Evolutionary conservation across 2,113 vertebrate genomes (phyloP), one percentile per base, ranked within the genome.

Genomic region (Peromyscus maniculatus): DNA sequence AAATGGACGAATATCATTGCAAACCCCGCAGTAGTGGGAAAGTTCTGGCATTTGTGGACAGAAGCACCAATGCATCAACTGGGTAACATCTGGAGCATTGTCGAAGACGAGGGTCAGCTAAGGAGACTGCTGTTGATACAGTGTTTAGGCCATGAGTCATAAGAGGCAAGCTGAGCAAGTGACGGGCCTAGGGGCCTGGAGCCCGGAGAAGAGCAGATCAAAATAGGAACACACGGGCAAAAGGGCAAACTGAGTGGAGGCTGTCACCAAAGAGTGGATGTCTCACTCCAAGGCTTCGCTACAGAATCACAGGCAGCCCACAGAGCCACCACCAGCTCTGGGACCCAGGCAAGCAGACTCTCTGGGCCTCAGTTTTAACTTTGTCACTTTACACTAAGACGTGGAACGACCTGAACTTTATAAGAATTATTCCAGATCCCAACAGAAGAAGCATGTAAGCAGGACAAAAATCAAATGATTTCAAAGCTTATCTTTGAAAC

Each of bases 31-130:
- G 84, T 22, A 9, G 11, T 0, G 26, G 59, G 28, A 28, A n/a
- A 5, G 0, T 28, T 1, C 74, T 31, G 71, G 33, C 15, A 3
- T 5, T 4, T 46, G 17, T 3, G 0, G n/a, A 17, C 1, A 9
- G 75, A 92, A 91, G 36, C 19, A 11, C 5, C 4, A 21, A 26
- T 2, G 10, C 22, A 7, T 31, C 3, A 10, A 26, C 78, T n/a
- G 66, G 33, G 28, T 7, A 22, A 64, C 10, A 43, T 59, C 95
- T 87, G 39, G 4, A 87, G 46, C 22, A 26, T 3, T 19, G 11
- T 43, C 39, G 69, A 86, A 71, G 64, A 36, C 9, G 12, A 39
- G 13, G n/a, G 89, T 74, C 74, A 36, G 52, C 10, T 66, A 31
- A 80, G 55, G 80, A 52, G 31, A 59, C 0, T 4, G 13, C 13